Conservation (phyloP, 2,888 invertebrate species). For the Actias luna region DNA sequence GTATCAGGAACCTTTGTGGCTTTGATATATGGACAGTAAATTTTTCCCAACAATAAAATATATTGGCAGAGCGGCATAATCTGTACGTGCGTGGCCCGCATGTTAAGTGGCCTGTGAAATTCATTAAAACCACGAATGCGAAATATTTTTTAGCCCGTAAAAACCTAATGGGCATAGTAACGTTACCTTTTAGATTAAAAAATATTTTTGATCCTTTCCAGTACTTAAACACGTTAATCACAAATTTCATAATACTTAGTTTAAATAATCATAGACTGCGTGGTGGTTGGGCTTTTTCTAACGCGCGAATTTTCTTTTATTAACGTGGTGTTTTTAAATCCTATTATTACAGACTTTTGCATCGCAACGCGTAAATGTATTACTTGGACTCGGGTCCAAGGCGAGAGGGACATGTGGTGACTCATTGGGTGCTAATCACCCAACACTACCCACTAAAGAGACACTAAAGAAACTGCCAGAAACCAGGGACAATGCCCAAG, state of each 20-base stretch:
- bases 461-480: too few species aligned
- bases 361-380: too few species aligned
- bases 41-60: conserved; percentile 44
- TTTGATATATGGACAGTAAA: conserved; percentile 58
- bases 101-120: conserved; percentile 29
- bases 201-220: background rate
- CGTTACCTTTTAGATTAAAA: background rate
- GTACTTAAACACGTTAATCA: background rate
- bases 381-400: too few species aligned
- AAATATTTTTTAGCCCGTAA: conserved; percentile 3
- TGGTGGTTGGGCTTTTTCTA: too few species aligned
- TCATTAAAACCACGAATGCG: conserved; percentile 16
- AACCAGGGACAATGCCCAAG: too few species aligned
- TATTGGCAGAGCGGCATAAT: conserved; percentile 35
- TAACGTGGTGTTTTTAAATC: too few species aligned
- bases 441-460: too few species aligned
- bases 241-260: background rate
- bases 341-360: too few species aligned
- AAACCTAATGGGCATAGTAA: background rate
- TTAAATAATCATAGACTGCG: too few species aligned
- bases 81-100: conserved; percentile 20
- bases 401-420: too few species aligned
- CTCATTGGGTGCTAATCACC: too few species aligned
- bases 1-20: conserved; percentile 40
- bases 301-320: too few species aligned